phyloP scores from a whole-genome alignment of 2,797 vertebrate species.

The Tangara arthus region DNA sequence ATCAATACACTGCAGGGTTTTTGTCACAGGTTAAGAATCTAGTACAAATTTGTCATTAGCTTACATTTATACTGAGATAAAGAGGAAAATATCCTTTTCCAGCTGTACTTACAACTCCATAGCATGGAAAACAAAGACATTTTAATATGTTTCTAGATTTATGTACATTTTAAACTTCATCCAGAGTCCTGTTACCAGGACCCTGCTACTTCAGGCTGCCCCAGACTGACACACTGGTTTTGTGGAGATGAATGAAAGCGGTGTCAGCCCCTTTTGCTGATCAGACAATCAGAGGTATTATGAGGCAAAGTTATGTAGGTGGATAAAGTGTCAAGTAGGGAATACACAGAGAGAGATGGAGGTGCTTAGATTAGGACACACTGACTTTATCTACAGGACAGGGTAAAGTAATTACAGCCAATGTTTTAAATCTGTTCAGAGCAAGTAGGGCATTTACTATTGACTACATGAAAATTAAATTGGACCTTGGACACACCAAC shows the following conservation, averaged over 20 bases:
- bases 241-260: background rate
- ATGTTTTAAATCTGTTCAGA: background rate
- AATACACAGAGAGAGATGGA: background rate
- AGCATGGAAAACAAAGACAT: background rate
- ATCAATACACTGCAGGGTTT: background rate
- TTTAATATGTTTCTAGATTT: background rate
- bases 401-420: background rate
- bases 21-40: background rate
- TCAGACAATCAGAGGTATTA: background rate
- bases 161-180: background rate
- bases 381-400: background rate
- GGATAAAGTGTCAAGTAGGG: background rate
- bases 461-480: background rate
- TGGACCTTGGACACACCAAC: background rate
- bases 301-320: background rate
- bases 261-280: background rate
- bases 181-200: background rate
- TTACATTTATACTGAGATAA: background rate
- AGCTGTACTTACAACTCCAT: background rate
- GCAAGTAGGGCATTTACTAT: background rate
- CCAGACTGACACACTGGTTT: background rate
- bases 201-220: background rate
- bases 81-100: background rate
- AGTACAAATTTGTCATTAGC: background rate
- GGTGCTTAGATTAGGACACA: background rate